Base-by-base conservation (phyloP, 2,888 invertebrate species). In the Erpobdella octoculata region DNA sequence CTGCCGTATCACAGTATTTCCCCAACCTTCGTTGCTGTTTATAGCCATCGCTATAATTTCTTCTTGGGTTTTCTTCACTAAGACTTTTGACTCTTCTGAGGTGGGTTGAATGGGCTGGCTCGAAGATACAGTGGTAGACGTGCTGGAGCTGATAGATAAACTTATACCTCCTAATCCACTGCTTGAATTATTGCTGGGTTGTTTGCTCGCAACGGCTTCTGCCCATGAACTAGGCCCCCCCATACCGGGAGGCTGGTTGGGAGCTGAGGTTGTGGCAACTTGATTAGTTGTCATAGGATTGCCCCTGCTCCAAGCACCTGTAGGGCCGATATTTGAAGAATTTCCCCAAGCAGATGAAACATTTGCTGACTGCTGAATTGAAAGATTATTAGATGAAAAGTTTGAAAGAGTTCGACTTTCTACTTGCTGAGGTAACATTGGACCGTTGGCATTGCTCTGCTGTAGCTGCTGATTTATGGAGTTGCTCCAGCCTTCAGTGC, bases 1-100 rank as follows among this genome's bases (percentile, higher is more conserved):
- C 53, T 71, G 71, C n/a, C 71, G 66, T 37, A 71, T 71, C 28
- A 59, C 38, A 18, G 66, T 71, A 36, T 65, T 66, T 35, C 71
- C 71, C 71, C 71, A 71, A 18, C 71, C 71, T 36, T 71, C 71
- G 53, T 71, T 25, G 67, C 67, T 71, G 61, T 71, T 71, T 25
- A 71, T 71, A 15, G 71, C 71, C 21, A 37, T 25, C 15, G 71
- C 66, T 25, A 71, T 71, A 38, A 48, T 28, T n/a, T 71, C 67
- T 53, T 71, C 71, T 28, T 66, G 66, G n/a, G 59, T 48, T 58
- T 69, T 69, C 12, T 41, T 41, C 62, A 25, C 35, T 62, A 15
- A n/a, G 31, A 35, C 62, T n/a, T 33, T 62, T n/a, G 35, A 28
- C 5, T 67, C 67, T 4, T 58, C 58, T 3, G 25, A n/a, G 25